Percentiles rank a stretch among this genome's conserved stretches.
Evolutionary conservation across 2,797 vertebrate species (phyloP).

Genomic region (Acropternis orthonyx): DNA sequence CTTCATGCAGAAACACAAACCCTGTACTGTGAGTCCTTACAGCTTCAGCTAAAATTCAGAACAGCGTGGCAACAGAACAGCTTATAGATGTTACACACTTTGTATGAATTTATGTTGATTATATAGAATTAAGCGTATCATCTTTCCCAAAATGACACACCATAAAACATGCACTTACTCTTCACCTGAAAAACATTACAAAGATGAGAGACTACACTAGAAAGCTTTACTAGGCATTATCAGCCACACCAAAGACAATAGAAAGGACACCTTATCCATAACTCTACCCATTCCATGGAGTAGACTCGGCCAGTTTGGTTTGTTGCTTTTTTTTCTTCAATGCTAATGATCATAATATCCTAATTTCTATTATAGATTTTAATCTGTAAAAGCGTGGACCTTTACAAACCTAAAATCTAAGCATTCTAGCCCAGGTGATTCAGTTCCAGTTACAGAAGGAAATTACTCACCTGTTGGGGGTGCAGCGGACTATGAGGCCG

Average conservation of each 20-base stretch:
- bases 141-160: neutral
- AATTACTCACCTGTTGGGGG: too few species aligned
- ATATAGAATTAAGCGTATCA: neutral
- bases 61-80: neutral
- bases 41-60: neutral
- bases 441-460: neutral
- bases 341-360: neutral
- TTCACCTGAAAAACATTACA: neutral
- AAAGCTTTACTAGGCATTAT: neutral
- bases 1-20: neutral
- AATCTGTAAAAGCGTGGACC: neutral
- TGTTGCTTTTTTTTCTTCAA: neutral
- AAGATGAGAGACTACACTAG: neutral
- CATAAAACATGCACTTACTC: neutral
- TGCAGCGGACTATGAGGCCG: too few species aligned
- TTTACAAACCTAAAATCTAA: neutral
- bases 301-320: neutral
- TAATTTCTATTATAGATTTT: neutral
- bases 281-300: neutral
- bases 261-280: neutral
- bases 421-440: neutral
- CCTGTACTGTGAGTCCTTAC: neutral
- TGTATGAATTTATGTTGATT: neutral
- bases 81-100: neutral
- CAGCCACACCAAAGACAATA: neutral